Conservation (phyloP, 2,113 vertebrate genomes). For the Suricata suricatta region DNA sequence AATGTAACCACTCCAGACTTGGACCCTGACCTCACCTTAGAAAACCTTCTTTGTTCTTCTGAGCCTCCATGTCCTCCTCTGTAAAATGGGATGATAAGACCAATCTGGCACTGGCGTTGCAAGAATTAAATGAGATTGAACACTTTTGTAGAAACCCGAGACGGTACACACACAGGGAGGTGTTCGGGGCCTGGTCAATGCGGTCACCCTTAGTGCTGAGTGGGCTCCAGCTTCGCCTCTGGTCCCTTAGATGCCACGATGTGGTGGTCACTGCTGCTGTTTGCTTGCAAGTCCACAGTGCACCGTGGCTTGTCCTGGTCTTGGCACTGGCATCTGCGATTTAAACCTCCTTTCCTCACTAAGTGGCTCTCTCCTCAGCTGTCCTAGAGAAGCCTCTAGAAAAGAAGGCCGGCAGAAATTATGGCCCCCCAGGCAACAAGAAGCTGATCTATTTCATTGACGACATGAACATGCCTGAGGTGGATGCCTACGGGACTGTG, state of each 20-base stretch:
- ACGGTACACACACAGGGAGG: accelerated
- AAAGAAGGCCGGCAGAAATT: constrained; percentile 95
- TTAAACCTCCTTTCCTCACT: neutral
- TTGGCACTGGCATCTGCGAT: neutral
- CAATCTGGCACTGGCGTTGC: neutral
- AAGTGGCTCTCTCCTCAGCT: constrained; percentile 80
- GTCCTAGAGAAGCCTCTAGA: constrained; percentile 96
- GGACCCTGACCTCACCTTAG: neutral
- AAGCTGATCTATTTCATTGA: constrained; percentile 95
- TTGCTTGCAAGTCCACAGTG: accelerated
- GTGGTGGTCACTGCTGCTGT: accelerated
- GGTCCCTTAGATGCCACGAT: neutral
- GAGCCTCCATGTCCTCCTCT: neutral
- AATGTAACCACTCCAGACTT: neutral
- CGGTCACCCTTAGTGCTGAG: neutral
- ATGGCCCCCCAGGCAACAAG: constrained; percentile 91
- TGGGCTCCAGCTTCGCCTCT: neutral
- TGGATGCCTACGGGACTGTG: constrained; percentile 94
- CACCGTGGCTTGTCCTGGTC: accelerated
- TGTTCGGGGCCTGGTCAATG: accelerated
- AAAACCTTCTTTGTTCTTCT: neutral
- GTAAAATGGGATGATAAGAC: neutral
- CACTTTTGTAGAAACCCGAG: neutral
- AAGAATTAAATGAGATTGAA: neutral
- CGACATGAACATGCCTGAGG: constrained; percentile 96